Percentiles rank a stretch among this genome's conserved stretches.
These are phyloP conservation scores for Atta texana DNA, from an alignment of 1,140 invertebrate species.

Conservation along the genomic window DNA sequence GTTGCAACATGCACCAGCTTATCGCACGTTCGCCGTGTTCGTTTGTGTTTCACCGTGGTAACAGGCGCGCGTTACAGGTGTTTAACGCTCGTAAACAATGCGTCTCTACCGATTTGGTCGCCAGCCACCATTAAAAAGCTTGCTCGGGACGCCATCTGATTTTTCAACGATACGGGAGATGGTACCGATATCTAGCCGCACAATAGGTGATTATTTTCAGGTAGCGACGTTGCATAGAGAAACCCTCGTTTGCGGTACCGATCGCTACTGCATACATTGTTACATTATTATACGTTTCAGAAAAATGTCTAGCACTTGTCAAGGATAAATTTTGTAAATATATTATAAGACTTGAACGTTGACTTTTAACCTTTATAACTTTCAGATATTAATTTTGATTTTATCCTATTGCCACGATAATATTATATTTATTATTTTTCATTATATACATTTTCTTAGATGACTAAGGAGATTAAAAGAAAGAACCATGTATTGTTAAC, in stretches of 20 bases:
- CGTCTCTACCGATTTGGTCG: conserved; percentile 48
- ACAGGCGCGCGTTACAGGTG: conserved; percentile 37
- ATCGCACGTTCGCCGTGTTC: conserved; percentile 7
- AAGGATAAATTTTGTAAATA: conserved; percentile 4
- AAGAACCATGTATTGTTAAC: neutral
- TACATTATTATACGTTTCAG: neutral
- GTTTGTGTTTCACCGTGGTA: conserved; percentile 24
- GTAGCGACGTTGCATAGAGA: conserved; percentile 40
- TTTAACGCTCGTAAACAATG: conserved; percentile 66
- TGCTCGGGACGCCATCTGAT: neutral
- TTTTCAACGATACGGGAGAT: conserved; percentile 42
- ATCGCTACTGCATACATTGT: neutral
- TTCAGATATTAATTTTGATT: neutral
- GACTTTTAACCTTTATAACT: neutral
- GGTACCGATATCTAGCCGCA: conserved; percentile 41
- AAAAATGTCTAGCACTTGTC: neutral
- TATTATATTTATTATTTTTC: neutral
- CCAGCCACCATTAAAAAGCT: conserved; percentile 35
- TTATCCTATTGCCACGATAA: neutral
- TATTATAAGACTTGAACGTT: neutral
- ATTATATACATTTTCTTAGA: neutral
- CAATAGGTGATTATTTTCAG: conserved; percentile 67
- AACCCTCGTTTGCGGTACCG: conserved; percentile 28
- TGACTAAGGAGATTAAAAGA: neutral
- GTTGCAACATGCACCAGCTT: neutral